These are phyloP conservation scores for Crossaster papposus DNA, from an alignment of 53 echinoderm and acorn worm genomes.

Conservation along the genomic window DNA sequence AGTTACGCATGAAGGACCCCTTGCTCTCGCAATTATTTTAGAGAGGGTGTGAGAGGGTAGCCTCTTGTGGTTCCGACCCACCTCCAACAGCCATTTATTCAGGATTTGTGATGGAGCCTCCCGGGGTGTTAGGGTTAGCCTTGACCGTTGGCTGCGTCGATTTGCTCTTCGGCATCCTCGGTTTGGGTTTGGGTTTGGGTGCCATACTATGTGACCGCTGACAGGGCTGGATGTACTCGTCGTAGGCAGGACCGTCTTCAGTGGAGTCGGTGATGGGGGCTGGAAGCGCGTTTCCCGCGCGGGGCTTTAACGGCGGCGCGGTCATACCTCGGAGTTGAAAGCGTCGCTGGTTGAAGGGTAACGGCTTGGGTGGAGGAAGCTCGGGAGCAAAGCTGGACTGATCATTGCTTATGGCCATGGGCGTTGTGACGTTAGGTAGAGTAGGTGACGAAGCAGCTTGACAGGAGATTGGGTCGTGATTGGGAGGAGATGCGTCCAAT, in stretches of 20 bases:
- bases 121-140: neutral
- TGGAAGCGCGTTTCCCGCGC: neutral
- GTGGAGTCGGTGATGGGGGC: neutral
- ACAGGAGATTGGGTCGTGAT: neutral
- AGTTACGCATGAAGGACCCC: neutral
- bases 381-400: neutral
- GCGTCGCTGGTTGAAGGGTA: neutral
- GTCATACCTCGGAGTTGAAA: neutral
- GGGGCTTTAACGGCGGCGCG: neutral
- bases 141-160: neutral
- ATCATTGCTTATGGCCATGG: neutral
- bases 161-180: neutral
- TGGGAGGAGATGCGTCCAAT: neutral
- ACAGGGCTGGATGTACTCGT: no score
- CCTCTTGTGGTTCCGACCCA: neutral
- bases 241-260: neutral
- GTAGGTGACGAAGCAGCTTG: neutral
- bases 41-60: neutral
- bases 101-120: neutral
- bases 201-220: neutral
- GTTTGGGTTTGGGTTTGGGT: neutral
- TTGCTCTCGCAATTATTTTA: neutral
- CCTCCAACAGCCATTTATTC: slow-evolving; percentile 4
- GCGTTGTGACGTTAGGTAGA: neutral
- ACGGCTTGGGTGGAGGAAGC: neutral